Conservation (phyloP, 1,140 invertebrate genomes). For the Temnothorax nylanderi region DNA sequence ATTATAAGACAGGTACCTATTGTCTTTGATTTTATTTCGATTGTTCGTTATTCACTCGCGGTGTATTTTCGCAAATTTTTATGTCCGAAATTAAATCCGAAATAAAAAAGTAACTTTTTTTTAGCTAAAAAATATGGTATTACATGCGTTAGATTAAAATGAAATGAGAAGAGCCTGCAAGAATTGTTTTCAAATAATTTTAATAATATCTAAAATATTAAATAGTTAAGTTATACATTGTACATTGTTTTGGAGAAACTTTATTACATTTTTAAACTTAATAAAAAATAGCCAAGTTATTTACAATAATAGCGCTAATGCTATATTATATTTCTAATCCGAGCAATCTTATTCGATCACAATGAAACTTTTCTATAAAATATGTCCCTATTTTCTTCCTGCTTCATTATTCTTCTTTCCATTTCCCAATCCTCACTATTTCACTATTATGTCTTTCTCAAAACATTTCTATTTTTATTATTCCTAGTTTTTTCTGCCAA, state of each 20-base stretch:
- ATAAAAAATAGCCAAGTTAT: constrained; percentile 19
- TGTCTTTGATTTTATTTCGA: not conserved
- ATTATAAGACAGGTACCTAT: not conserved
- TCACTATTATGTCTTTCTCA: not conserved
- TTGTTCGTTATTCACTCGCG: not conserved
- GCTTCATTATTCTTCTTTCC: not conserved
- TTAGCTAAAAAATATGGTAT: not conserved
- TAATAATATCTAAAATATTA: constrained; percentile 6
- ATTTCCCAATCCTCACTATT: not conserved
- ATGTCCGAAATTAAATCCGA: not conserved
- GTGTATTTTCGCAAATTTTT: not conserved
- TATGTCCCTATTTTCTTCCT: not conserved
- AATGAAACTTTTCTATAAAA: not conserved
- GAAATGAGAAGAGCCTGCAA: not conserved
- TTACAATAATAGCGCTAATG: not conserved
- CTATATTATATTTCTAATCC: not conserved
- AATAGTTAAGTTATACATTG: not conserved
- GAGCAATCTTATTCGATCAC: not conserved
- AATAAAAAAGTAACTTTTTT: not conserved
- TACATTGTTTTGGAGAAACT: constrained; percentile 1
- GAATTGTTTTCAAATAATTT: not conserved
- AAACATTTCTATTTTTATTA: not conserved
- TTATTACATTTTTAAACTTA: constrained; percentile 18
- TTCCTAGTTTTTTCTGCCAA: not conserved
- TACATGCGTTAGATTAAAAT: not conserved